Base-by-base conservation (phyloP, 2,797 vertebrate genomes). In the Diglossa cyanea region DNA sequence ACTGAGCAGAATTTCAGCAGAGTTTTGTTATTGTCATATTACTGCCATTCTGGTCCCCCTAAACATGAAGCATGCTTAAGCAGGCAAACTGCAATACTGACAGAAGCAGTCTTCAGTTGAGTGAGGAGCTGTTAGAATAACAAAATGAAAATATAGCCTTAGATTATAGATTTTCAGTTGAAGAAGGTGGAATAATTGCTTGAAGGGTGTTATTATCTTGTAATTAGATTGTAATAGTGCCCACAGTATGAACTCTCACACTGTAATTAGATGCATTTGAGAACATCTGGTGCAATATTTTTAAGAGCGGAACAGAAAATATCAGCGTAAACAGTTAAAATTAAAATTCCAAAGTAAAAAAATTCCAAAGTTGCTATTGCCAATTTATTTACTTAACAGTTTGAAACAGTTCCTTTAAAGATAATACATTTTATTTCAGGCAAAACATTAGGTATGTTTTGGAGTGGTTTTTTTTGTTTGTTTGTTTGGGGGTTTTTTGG, bases 191-290 rank as follows among this genome's bases (percentile, higher is more conserved):
- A 93, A 63, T 70, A 93, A 90, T 66, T 88, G 65, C 66, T 90
- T 58, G 65, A 75, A 90, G 24, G 33, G 17, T 92, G 62, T 53
- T 89, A 68, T 80, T 93, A 77, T 68, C 58, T 87, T 87, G 53
- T 76, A 92, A 95, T 92, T 95, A 89, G 51, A 92, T 68, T 89
- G 51, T 76, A 91, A 81, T 66, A 73, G 77, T 58, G 82, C 25
- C 45, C 83, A 78, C 76, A 89, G 53, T 70, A 78, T 61, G 78
- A 94, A 79, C 48, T 74, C 74, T 93, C 19, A 79, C n/a, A 42
- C 17, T 44, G 50, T 66, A 93, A 87, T 81, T 67, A 87, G 74
- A 86, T 76, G 53, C 37, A 80, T 67, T 61, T 76, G 70, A 79
- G 83, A 70, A 84, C 65, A 94, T 82, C 78, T 92, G 67, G 48